Evolutionary conservation across 2,797 vertebrate genomes (phyloP).

Genomic region (Podarcis siculus): DNA sequence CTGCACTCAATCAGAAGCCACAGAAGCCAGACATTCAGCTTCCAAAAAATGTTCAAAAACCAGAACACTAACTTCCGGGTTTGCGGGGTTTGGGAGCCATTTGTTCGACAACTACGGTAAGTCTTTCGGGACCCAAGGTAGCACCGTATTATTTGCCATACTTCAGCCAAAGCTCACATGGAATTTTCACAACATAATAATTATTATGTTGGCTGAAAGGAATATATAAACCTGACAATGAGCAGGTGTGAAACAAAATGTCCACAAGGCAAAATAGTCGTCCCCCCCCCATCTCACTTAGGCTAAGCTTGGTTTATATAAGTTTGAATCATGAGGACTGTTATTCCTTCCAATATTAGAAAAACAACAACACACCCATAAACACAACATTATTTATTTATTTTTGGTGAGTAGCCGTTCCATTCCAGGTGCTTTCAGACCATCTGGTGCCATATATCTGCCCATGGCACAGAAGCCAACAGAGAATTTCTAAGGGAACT

Average conservation of each 20-base stretch:
- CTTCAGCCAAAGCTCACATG: too few species aligned
- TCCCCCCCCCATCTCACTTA: background rate
- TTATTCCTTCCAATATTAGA: background rate
- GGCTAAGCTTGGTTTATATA: background rate
- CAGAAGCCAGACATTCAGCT: too few species aligned
- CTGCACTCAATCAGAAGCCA: too few species aligned
- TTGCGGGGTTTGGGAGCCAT: too few species aligned
- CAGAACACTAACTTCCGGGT: too few species aligned
- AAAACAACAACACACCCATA: background rate
- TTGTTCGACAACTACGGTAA: too few species aligned
- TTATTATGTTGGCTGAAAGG: background rate
- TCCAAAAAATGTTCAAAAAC: too few species aligned
- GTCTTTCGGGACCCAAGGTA: too few species aligned
- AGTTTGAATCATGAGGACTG: background rate
- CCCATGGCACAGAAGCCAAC: background rate
- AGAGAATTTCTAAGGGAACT: constrained; percentile 3
- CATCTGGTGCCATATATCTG: background rate
- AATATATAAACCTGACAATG: background rate
- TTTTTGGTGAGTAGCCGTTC: too few species aligned
- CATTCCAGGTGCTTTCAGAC: background rate
- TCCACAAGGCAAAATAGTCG: background rate
- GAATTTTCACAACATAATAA: too few species aligned
- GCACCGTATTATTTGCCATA: too few species aligned
- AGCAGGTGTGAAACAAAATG: background rate
- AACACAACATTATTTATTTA: too few species aligned